These are phyloP conservation scores for Tupaia chinensis DNA, from an alignment of 2,113 vertebrate species.

Conservation along the genomic window DNA sequence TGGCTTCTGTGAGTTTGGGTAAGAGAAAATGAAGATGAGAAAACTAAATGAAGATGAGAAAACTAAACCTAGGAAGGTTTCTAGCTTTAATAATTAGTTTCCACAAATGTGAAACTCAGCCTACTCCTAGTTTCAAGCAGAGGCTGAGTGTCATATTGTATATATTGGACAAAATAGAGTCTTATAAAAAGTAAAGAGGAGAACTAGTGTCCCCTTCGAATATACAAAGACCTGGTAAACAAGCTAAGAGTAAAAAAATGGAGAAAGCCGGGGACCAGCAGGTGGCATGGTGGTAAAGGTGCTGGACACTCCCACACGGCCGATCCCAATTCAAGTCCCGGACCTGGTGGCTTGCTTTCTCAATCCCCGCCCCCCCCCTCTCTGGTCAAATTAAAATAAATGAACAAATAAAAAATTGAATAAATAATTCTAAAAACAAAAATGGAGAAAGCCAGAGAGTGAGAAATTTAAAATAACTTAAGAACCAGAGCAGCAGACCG, in stretches of 20 bases:
- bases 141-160: not conserved
- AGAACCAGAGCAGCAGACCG: not conserved
- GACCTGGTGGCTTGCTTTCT: too few relatives aligned
- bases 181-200: not conserved
- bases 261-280: not conserved
- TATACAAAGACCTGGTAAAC: not conserved
- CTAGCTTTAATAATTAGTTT: not conserved
- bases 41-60: not conserved
- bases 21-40: not conserved
- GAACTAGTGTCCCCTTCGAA: not conserved
- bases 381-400: too few relatives aligned
- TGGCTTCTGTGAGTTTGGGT: not conserved
- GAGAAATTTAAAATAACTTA: not conserved
- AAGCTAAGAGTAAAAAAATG: not conserved
- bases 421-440: not conserved
- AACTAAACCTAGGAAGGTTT: not conserved
- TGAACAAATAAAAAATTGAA: not conserved
- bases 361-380: too few relatives aligned
- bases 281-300: too few relatives aligned
- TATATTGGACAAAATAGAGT: not conserved
- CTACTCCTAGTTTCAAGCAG: not conserved
- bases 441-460: conserved; percentile 6
- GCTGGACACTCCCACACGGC: too few relatives aligned
- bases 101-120: not conserved
- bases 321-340: too few relatives aligned